A percentile compares a stretch with the other conserved stretches of the same genome.
Conservation (phyloP, 2,113 vertebrate species). For the Calypte anna region DNA sequence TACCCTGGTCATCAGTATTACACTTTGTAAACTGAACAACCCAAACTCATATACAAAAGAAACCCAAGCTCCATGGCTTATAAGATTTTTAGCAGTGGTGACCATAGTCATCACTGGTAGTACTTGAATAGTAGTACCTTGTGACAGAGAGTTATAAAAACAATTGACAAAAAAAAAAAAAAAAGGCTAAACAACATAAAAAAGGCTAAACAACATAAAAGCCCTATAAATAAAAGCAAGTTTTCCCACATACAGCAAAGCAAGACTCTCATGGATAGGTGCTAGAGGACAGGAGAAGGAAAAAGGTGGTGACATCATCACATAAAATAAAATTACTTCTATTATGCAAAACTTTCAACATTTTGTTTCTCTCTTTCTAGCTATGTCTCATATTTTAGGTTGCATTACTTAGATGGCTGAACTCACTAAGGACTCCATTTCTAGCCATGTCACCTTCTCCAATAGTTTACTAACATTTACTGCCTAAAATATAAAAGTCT, state of each 20-base stretch:
- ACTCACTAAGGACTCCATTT: neutral
- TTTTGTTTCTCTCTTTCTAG: neutral
- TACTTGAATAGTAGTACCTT: neutral
- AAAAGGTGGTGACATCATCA: conserved; percentile 8
- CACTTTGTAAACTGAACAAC: neutral
- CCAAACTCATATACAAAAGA: neutral
- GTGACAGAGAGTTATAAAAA: conserved; percentile 3
- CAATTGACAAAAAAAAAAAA: neutral
- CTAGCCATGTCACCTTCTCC: neutral
- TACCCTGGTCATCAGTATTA: neutral
- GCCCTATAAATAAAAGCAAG: neutral
- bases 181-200: neutral
- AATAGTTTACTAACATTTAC: conserved; percentile 6
- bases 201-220: neutral
- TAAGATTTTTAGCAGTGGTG: neutral
- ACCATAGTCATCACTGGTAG: neutral
- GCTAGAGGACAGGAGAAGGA: neutral
- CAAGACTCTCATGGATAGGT: neutral
- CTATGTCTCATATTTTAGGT: neutral
- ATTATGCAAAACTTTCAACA: neutral
- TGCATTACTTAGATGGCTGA: neutral
- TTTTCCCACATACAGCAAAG: neutral
- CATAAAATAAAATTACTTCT: conserved; percentile 31
- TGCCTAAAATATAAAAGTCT: neutral
- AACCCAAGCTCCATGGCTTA: neutral